Evolutionary conservation across 2,888 invertebrate species (phyloP).

Genomic region (Oxycera nigricornis): DNA sequence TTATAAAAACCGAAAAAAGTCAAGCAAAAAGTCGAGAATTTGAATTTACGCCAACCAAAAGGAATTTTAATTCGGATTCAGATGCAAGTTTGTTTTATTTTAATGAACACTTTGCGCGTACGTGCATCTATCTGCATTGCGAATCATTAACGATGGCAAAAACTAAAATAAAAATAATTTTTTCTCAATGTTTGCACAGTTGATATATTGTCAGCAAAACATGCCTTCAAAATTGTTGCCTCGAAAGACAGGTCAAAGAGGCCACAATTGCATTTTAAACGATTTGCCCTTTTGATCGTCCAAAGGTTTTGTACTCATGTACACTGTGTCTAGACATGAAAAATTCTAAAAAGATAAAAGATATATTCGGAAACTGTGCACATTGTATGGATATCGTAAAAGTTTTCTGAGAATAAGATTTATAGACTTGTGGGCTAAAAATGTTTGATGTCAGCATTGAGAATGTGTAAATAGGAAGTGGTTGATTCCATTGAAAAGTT

Average conservation of each 20-base stretch:
- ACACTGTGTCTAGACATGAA: not conserved
- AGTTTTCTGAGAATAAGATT: constrained; percentile 10
- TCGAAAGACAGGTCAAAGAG: not conserved
- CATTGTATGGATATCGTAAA: not conserved
- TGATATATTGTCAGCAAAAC: constrained; percentile 24
- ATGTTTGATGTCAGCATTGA: not conserved
- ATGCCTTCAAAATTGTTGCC: not conserved
- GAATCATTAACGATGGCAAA: not conserved
- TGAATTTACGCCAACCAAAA: constrained; percentile 15
- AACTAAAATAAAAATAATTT: not conserved
- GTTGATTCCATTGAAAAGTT: too few species aligned
- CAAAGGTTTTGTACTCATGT: not conserved
- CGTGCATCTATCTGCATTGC: not conserved
- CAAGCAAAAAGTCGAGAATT: not conserved
- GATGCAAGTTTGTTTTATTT: constrained; percentile 12
- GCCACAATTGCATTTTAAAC: constrained; percentile 8
- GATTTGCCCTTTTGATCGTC: constrained; percentile 1
- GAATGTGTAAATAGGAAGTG: not conserved
- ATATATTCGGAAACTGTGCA: not conserved
- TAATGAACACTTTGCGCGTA: not conserved
- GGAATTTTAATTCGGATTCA: constrained; percentile 36
- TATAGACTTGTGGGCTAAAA: not conserved
- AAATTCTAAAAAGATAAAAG: not conserved
- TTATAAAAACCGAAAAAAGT: constrained; percentile 1
- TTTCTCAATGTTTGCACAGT: not conserved